A percentile compares a stretch with the other conserved stretches of the same genome.
Conservation (phyloP, 2,888 invertebrate genomes). For the Aproaerema taeniolella region DNA sequence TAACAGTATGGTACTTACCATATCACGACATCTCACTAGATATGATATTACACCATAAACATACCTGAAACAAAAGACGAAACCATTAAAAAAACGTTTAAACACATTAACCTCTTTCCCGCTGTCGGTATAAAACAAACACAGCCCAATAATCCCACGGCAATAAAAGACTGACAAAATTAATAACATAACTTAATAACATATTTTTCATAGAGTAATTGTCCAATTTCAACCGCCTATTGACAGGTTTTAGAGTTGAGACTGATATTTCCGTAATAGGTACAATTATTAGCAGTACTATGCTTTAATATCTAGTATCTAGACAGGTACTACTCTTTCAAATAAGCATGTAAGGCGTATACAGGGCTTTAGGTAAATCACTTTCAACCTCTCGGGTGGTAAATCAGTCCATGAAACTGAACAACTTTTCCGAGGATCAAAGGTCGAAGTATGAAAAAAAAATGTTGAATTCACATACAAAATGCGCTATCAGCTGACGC, state of each 20-base stretch:
- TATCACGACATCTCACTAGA: too few species aligned
- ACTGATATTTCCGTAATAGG: too few species aligned
- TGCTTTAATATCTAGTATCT: background rate
- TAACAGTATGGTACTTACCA: too few species aligned
- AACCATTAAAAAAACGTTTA: too few species aligned
- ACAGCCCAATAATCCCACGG: constrained; percentile 13
- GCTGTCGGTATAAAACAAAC: constrained; percentile 11
- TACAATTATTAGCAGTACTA: too few species aligned
- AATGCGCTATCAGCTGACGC: too few species aligned
- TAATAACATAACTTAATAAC: constrained; percentile 18
- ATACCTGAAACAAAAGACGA: too few species aligned
- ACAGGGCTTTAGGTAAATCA: too few species aligned
- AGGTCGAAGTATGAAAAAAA: background rate
- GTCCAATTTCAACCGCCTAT: constrained; percentile 16
- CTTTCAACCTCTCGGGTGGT: too few species aligned
- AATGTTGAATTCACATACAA: too few species aligned
- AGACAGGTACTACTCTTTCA: background rate
- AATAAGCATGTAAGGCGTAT: background rate
- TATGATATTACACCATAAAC: too few species aligned
- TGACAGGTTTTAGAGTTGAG: constrained; percentile 11
- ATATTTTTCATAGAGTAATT: constrained; percentile 18
- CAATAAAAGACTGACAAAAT: constrained; percentile 14
- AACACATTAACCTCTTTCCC: too few species aligned
- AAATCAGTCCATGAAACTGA: background rate
- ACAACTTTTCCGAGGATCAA: background rate